Evolutionary conservation across 2,797 vertebrate genomes (phyloP), one percentile per base, ranked within the genome.

Genomic region (Melanotaenia boesemani): DNA sequence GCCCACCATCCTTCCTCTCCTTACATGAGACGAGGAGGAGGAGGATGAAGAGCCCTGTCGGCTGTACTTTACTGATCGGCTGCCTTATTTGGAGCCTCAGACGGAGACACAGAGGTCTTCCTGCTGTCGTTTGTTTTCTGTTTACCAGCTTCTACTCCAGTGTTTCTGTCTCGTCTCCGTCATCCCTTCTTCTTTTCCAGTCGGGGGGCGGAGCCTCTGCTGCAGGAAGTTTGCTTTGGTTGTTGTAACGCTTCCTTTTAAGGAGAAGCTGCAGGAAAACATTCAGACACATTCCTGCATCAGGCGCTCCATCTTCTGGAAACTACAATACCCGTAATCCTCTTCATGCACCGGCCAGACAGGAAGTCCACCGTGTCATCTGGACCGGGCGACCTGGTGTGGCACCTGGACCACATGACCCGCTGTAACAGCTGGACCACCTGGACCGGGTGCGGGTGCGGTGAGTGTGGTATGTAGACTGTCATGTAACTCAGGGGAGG

Each of bases 11-110:
- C n/a, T 44, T 12, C 58, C 34, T 12, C 34, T 12, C 58, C 68
- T 62, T 61, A 61, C 60, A 71, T 22, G 59, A 64, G 48, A 50
- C 1, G 55, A 57, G 39, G 54, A 66, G 50, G 76, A 76, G 20
- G 68, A 70, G 44, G 70, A 64, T 37, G 67, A 50, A 11, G 41
- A 32, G 26, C 24, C 50, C 41, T 37, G 62, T 37, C 18, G 44
- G 30, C 70, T 76, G 72, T 82, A 90, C 67, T 89, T 91, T 87
- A 91, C 86, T 50, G 80, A 86, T 71, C 72, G 57, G 79, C 65
- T 79, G 88, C 92, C 93, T 92, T 94, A 90, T 93, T 48, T 34
- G 92, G 93, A 88, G 64, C 48, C 64, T 6, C 22, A 72, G 70
- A 68, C 9, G 36, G 36, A 7, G 9, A 37, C 16, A 13, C 63